phyloP scores from a whole-genome alignment of 2,888 invertebrate genomes.

The Epinotia ramella region DNA sequence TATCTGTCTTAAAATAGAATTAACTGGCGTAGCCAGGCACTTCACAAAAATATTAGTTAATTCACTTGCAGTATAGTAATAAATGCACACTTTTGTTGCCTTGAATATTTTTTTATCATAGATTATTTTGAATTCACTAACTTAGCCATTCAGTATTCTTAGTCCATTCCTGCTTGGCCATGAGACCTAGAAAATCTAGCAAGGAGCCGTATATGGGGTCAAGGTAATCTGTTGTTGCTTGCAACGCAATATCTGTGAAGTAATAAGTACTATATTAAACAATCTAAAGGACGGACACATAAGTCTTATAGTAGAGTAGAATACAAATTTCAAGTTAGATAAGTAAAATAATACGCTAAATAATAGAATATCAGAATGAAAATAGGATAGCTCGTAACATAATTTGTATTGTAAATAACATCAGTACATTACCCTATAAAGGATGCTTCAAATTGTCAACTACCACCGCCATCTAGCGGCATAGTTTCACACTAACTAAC shows the following conservation, averaged over 20 bases:
- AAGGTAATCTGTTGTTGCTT: background rate
- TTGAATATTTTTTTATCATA: background rate
- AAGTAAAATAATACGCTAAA: background rate
- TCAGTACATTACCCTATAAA: too few relatives aligned
- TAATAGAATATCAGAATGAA: background rate
- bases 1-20: background rate
- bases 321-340: background rate
- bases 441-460: background rate
- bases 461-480: conserved; percentile 1
- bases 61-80: background rate
- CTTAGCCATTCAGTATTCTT: background rate
- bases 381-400: background rate
- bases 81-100: conserved; percentile 4
- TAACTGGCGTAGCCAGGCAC: background rate
- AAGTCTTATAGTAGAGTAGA: conserved; percentile 13
- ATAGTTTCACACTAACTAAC: background rate
- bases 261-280: background rate
- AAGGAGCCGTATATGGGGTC: background rate
- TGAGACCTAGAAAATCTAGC: background rate
- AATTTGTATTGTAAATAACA: too few relatives aligned
- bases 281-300: conserved; percentile 17
- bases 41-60: conserved; percentile 11
- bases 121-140: too few relatives aligned
- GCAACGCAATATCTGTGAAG: background rate
- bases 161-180: background rate